Conservation (phyloP, 2,113 vertebrate species). For the Aramus guarauna region DNA sequence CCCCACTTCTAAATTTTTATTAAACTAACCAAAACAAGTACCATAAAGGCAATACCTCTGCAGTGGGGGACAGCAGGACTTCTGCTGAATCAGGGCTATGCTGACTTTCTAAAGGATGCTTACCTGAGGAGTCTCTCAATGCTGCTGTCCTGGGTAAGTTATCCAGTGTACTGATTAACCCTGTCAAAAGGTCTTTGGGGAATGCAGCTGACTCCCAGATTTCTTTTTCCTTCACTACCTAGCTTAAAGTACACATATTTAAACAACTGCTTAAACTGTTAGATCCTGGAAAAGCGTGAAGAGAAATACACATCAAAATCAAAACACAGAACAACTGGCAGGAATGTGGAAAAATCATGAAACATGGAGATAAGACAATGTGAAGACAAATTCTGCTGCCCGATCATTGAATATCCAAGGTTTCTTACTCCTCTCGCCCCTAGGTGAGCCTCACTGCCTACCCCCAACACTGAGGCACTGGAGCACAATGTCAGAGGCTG, state of each 20-base stretch:
- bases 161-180: background rate
- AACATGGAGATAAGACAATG: background rate
- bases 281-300: background rate
- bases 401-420: background rate
- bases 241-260: background rate
- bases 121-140: rapidly evolving
- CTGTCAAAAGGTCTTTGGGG: background rate
- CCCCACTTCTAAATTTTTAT: background rate
- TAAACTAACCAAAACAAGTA: slow-evolving; percentile 34
- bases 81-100: background rate
- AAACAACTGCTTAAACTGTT: background rate
- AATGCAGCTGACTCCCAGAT: background rate
- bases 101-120: background rate
- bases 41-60: background rate
- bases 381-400: background rate
- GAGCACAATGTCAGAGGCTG: background rate
- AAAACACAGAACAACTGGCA: background rate
- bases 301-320: background rate
- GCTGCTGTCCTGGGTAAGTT: background rate
- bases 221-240: background rate
- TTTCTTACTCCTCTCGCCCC: background rate
- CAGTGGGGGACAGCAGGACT: background rate
- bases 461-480: background rate
- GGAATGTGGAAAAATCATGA: background rate
- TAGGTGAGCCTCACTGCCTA: background rate